Evolutionary conservation across 2,888 invertebrate genomes (phyloP), one percentile per base, ranked within the genome.

Genomic region (Clepsis dumicolana): DNA sequence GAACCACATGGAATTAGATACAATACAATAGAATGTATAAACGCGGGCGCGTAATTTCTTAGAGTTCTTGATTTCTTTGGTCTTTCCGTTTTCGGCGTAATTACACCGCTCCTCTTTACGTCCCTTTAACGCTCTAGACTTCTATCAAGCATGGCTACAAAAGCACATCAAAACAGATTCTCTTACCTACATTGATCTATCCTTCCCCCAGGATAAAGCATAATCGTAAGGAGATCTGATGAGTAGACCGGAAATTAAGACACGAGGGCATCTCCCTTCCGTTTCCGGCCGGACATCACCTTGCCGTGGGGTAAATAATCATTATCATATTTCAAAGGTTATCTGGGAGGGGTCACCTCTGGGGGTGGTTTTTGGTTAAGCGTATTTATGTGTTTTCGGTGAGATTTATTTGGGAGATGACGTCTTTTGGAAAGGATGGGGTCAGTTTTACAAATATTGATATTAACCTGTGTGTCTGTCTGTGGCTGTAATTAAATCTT

Each of bases 211-310:
- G 63, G 54, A 66, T 65, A 60, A 56, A 41, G 38, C 74, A 77
- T 77, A 80, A 86, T 85, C 84, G 81, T 75, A 80, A 75, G 61
- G 73, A 87, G 88, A 91, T 90, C 90, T 85, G 84, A 78, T 80
- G 79, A 77, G 83, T 82, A 81, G 85, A 90, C 91, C 91, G 91
- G 91, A 92, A 91, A 92, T 91, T 91, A 91, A 91, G 90, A 87
- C 88, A 87, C 82, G 84, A 80, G 82, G 79, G 76, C 74, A 75
- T 81, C 41, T 71, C 71, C 70, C 78, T 79, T 80, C 82, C 82
- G 83, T 64, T 84, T 86, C 88, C 88, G 88, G 61, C 81, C 84
- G 87, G 89, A 85, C 90, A 84, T 86, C 89, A 90, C 90, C 90
- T 90, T 83, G 77, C 79, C 84, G 82, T 16, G 18, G 65, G 61